Percentiles rank a stretch among this genome's conserved stretches.
phyloP scores from a whole-genome alignment of 37 sponge, comb jelly and placozoan species.

The Halichondria panicea region DNA sequence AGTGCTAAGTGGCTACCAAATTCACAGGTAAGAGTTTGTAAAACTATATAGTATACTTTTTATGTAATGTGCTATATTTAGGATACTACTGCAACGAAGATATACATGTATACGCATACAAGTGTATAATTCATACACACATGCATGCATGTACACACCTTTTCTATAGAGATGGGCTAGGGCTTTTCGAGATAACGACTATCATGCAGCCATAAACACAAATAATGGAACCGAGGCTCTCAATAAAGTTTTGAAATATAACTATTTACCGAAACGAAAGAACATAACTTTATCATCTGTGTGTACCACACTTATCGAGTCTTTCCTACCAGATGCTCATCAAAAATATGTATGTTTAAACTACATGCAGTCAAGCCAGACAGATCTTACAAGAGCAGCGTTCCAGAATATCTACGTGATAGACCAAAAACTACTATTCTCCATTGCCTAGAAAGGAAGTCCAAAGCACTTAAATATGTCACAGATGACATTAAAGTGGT shows the following conservation, averaged over 20 bases:
- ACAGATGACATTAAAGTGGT: background rate
- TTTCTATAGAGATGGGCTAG: constrained; percentile 23
- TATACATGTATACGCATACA: background rate
- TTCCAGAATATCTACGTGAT: constrained; percentile 23
- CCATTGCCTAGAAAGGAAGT: constrained; percentile 23
- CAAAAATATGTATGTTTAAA: constrained; percentile 18
- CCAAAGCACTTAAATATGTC: background rate
- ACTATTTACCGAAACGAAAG: constrained; percentile 7
- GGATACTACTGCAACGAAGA: background rate
- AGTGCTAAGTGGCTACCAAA: background rate
- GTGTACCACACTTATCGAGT: constrained; percentile 4
- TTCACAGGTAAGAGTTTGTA: constrained; percentile 16
- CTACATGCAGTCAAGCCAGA: background rate
- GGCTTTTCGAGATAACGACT: constrained; percentile 14
- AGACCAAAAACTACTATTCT: constrained; percentile 6
- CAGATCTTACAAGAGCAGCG: constrained; percentile 15
- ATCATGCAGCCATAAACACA: constrained; percentile 14
- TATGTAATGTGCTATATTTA: constrained; percentile 1
- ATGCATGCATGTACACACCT: background rate
- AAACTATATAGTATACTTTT: too few species aligned
- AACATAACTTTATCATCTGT: constrained; percentile 7
- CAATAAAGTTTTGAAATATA: constrained; percentile 37
- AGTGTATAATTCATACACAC: background rate
- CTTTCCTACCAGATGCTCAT: constrained; percentile 17
- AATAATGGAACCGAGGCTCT: constrained; percentile 33